Percentiles rank a stretch among this genome's conserved stretches.
Conservation (phyloP, 2,797 vertebrate species). For the Phoxinus dragarum region DNA sequence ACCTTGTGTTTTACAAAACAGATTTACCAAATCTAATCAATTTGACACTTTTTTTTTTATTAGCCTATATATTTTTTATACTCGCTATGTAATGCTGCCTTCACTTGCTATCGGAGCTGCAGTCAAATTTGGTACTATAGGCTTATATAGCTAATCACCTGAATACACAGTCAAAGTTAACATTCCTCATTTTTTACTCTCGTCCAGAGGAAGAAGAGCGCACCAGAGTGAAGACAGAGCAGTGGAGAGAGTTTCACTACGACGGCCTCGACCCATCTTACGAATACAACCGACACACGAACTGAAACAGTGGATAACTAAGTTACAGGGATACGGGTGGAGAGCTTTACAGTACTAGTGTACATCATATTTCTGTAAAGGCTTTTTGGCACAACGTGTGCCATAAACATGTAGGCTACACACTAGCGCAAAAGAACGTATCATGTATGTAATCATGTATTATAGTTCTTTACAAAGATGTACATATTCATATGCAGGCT, state of each 20-base stretch:
- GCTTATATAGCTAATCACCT: not conserved
- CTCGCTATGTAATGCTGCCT: not conserved
- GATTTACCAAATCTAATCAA: not conserved
- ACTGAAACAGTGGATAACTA: conserved; percentile 64
- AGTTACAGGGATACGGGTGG: not conserved
- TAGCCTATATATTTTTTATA: not conserved
- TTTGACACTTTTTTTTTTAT: too few relatives aligned
- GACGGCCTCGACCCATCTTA: conserved; percentile 83
- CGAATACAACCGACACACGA: conserved; percentile 78
- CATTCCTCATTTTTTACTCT: conserved; percentile 27
- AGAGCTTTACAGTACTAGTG: not conserved
- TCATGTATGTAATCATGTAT: not conserved
- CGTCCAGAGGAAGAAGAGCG: conserved; percentile 84
- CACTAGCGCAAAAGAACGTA: not conserved
- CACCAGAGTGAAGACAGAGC: conserved; percentile 80
- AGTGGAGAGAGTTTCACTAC: conserved; percentile 87
- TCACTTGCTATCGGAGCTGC: too few relatives aligned
- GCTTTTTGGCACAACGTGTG: not conserved
- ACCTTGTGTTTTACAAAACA: not conserved
- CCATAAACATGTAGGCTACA: not conserved
- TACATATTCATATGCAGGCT: conserved; percentile 26
- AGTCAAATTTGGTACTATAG: not conserved
- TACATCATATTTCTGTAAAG: conserved; percentile 11
- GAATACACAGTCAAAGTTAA: not conserved
- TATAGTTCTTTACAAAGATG: conserved; percentile 27